Evolutionary conservation across 2,888 invertebrate genomes (phyloP).

Genomic region (Tenthredo distinguenda): DNA sequence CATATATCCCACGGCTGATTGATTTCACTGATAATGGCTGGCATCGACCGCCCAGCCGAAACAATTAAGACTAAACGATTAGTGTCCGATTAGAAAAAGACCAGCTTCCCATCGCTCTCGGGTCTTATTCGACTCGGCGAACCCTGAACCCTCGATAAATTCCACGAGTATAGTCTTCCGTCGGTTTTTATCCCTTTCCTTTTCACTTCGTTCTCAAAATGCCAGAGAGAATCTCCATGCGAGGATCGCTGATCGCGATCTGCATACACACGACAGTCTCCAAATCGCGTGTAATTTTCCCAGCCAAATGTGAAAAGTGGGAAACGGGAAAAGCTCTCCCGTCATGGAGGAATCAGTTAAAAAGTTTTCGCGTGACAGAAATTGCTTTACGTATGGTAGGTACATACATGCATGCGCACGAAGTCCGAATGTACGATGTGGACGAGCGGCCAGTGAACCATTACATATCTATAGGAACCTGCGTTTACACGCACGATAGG

Average conservation of each 20-base stretch:
- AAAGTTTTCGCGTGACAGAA: slow-evolving; percentile 25
- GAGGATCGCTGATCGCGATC: background rate
- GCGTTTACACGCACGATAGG: background rate
- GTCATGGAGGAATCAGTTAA: slow-evolving; percentile 5
- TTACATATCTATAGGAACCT: background rate
- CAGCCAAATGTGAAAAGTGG: background rate
- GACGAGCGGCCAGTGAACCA: background rate
- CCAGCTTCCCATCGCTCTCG: background rate
- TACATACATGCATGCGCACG: background rate
- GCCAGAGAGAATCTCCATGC: background rate
- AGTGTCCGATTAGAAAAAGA: background rate
- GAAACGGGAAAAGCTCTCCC: background rate
- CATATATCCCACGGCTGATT: background rate
- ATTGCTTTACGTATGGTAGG: background rate
- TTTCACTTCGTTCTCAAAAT: background rate
- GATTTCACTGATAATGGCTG: slow-evolving; percentile 12
- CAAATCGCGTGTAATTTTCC: background rate
- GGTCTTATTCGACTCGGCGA: background rate
- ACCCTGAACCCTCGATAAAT: background rate
- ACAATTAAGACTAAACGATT: slow-evolving; percentile 31
- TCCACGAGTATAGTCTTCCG: background rate
- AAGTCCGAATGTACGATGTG: background rate
- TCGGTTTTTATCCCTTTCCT: background rate
- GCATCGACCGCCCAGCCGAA: background rate
- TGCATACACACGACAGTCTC: background rate